Base-by-base conservation (phyloP, 1,140 invertebrate species). In the Arion vulgaris region DNA sequence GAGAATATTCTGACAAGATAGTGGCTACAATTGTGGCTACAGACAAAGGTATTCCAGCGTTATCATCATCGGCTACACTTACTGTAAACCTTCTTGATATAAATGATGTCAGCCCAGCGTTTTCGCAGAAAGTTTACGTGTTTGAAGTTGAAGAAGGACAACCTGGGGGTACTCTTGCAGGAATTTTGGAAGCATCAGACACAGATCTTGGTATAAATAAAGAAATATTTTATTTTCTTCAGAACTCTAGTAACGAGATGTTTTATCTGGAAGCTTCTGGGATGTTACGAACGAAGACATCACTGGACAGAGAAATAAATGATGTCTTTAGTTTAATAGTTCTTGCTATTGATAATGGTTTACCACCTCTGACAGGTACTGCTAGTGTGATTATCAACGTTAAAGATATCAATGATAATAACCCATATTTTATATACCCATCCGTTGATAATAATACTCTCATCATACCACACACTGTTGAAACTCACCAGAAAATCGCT, bases 361-460 rank as follows among this genome's bases (percentile, higher is more conserved):
- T 84, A 13, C 94, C 90, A 72, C 91, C 73, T 86, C 90, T 45
- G 72, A 92, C 11, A 57, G 81, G 95, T 0, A 94, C 94, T 19
- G 93, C 97, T 28, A 93, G 93, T 57, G 93, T 98, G 68, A 94
- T 92, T 26, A 85, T 91, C 69, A 85, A 82, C 28, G 92, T 99
- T 0, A 94, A 95, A 84, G 97, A 99, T 90, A 96, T 97, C 86
- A 99, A 99, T 90, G 97, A 99, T 90, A 97, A 98, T 89, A 93
- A 94, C 0, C 98, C 98, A 0, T 94, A 94, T 77, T 98, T 99
- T 89, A 95, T 96, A 0, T 95, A 75, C 36, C 87, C 87, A 15
- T 53, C 41, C 0, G 62, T 97, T 0, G 93, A 94, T 0, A 95
- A 96, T 87, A 98, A 97, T 88, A 53, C 66, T 19, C 53, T 86